phyloP scores from a whole-genome alignment of 92 coral and sea anemone genomes.

The Epizoanthus scotinus region DNA sequence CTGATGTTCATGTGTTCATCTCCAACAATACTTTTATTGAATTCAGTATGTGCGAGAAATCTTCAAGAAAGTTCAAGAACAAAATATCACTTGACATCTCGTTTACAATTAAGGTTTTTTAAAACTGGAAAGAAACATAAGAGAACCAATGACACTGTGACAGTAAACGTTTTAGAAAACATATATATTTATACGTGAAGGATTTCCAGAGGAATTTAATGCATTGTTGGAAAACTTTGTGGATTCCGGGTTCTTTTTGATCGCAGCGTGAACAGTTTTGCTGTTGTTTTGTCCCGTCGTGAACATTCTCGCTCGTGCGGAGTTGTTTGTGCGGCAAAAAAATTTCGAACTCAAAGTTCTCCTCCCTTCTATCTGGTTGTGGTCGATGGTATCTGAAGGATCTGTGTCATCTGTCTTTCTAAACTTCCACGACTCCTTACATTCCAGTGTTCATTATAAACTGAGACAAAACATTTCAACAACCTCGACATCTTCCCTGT shows the following conservation, averaged over 20 bases:
- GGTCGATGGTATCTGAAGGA: neutral
- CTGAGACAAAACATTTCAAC: no score
- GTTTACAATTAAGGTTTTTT: no score
- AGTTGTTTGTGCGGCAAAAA: conserved; percentile 6
- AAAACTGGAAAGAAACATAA: no score
- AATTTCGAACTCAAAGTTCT: neutral
- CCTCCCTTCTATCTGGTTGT: neutral
- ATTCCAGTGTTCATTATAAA: no score
- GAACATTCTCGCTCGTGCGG: neutral
- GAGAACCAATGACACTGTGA: no score
- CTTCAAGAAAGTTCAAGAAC: no score
- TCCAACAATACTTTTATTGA: no score
- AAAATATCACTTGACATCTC: no score
- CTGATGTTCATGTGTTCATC: no score
- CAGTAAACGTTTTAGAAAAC: no score
- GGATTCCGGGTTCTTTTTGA: conserved; percentile 21
- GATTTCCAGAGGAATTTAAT: neutral
- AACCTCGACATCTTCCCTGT: no score
- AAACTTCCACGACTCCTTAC: neutral
- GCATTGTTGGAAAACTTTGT: neutral
- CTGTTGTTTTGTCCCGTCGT: conserved; percentile 1
- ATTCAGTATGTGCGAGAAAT: no score
- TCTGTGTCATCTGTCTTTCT: neutral
- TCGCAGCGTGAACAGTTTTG: conserved; percentile 12
- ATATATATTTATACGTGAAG: neutral